Conservation (phyloP, 2,113 vertebrate genomes). For the Oncorhynchus gorbuscha region DNA sequence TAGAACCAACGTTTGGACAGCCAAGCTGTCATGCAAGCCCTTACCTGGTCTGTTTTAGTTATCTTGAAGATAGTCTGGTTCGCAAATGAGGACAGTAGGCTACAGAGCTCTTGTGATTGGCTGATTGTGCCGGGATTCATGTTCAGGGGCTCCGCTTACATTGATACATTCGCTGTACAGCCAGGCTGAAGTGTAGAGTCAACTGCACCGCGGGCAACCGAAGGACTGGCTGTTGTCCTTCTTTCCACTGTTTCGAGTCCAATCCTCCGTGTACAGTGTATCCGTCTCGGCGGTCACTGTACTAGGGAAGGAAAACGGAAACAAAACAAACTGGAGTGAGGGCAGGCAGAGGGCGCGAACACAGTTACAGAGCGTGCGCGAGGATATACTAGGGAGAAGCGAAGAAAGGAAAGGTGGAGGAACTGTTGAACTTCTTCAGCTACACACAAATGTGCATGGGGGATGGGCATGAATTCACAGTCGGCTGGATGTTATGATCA, state of each 20-base stretch:
- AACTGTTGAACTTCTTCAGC: slow-evolving; percentile 17
- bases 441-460: slow-evolving; percentile 50
- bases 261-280: slow-evolving; percentile 4
- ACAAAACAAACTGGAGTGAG: slow-evolving; percentile 21
- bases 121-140: slow-evolving; percentile 39
- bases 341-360: neutral
- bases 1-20: too few relatives aligned
- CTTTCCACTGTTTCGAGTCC: slow-evolving; percentile 35
- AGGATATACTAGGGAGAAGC: slow-evolving; percentile 3
- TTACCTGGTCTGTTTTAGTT: slow-evolving; percentile 32
- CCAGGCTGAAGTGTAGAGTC: slow-evolving; percentile 35
- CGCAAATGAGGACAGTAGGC: slow-evolving; percentile 44
- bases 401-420: slow-evolving; percentile 31
- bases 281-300: slow-evolving; percentile 3
- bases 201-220: slow-evolving; percentile 58
- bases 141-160: slow-evolving; percentile 46
- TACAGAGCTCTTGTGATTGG: slow-evolving; percentile 39
- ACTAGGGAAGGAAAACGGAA: slow-evolving; percentile 14
- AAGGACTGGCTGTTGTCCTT: slow-evolving; percentile 40
- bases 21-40: neutral
- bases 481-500: neutral
- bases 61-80: slow-evolving; percentile 9
- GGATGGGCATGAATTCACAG: slow-evolving; percentile 46
- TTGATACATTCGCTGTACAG: slow-evolving; percentile 22
- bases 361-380: neutral